Base-by-base conservation (phyloP, 2,113 vertebrate genomes). In the Corythornis vintsioides region DNA sequence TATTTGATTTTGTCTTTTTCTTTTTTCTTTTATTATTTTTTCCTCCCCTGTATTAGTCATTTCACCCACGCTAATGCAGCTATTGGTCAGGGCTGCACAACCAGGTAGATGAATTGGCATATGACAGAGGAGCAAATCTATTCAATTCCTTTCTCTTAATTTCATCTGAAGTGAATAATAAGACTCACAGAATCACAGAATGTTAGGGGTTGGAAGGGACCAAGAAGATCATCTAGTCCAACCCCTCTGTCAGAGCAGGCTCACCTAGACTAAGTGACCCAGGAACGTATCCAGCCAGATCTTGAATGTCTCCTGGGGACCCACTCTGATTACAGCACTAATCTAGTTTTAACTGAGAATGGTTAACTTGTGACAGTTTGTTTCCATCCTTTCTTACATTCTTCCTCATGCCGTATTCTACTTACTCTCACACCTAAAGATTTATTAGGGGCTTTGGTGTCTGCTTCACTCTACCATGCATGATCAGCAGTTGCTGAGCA, bases 281-380 rank as follows among this genome's bases (percentile, higher is more conserved):
- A 35, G 35, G 35, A 35, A 35, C 35, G 35, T 35, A 35, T 35
- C 35, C 35, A 35, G 35, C 35, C 35, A 35, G 35, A 35, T 35
- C 35, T 35, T 35, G 35, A 35, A 35, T 35, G 35, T 35, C 35
- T 35, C 35, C 35, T 35, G 35, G 35, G 35, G 8, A 60, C 94
- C 13, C 24, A 7, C 47, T 85, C 76, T 67, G 60, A 83, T 92
- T 93, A 57, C 35, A 35, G 42, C 24, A 94, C n/a, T 83, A 86
- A 91, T 81, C 40, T 63, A 20, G 7, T 72, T 90, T 88, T 90
- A 94, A 89, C 42, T 74, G 83, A 60, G 64, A 87, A 63, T 25
- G 10, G 28, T 47, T 82, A 45, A 77, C 22, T 55, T 52, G 33
- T 19, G 40, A 16, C 10, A 72, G 21, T 82, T 81, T 64, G 21